A percentile compares a stretch with the other conserved stretches of the same genome.
phyloP scores from a whole-genome alignment of 2,797 vertebrate genomes.

The Fistularia tabacaria region DNA sequence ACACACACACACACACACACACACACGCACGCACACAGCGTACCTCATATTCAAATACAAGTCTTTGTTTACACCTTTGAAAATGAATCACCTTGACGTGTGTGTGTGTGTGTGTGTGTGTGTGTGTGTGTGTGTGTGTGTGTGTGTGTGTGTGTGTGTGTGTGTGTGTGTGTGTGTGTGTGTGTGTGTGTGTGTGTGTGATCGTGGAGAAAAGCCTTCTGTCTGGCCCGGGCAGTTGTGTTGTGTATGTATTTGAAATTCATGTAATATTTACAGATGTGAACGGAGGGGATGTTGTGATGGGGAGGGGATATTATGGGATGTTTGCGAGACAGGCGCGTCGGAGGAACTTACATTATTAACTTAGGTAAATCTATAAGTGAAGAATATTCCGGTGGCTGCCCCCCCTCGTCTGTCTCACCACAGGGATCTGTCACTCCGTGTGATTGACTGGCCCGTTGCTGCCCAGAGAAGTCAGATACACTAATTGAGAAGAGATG shows the following conservation, averaged over 20 bases:
- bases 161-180: conserved; percentile 4
- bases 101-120: conserved; percentile 5
- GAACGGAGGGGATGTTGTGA: conserved; percentile 27
- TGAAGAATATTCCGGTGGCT: conserved; percentile 56
- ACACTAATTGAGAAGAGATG: conserved; percentile 16
- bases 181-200: not conserved
- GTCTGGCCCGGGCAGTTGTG: too few relatives aligned
- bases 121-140: conserved; percentile 6
- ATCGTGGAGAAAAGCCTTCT: too few relatives aligned
- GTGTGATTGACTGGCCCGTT: conserved; percentile 39
- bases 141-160: conserved; percentile 7
- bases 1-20: conserved; percentile 14
- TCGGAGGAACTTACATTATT: conserved; percentile 58
- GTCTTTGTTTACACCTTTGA: conserved; percentile 50
- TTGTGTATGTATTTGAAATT: conserved; percentile 58
- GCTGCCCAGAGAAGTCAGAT: conserved; percentile 22
- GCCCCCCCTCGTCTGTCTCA: not conserved
- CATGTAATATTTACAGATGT: too few relatives aligned
- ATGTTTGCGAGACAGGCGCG: conserved; percentile 40
- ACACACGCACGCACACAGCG: conserved; percentile 9
- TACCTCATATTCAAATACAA: too few relatives aligned
- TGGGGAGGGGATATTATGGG: conserved; percentile 11
- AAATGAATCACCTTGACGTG: conserved; percentile 51
- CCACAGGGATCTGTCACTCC: conserved; percentile 32
- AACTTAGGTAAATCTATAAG: conserved; percentile 62